Evolutionary conservation across 2,888 invertebrate genomes (phyloP).

Genomic region (Alitta virens): DNA sequence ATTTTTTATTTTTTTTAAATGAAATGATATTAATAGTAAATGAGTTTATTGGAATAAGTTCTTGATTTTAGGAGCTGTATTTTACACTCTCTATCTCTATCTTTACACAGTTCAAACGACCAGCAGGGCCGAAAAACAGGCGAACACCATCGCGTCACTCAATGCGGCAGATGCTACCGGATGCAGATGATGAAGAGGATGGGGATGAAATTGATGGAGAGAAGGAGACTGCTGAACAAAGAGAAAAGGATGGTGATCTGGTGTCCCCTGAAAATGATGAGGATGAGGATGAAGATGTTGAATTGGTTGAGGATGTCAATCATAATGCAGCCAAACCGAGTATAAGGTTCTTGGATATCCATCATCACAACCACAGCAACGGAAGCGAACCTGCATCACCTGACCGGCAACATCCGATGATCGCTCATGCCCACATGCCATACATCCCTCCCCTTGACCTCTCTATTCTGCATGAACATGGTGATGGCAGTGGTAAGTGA

Average conservation of each 20-base stretch:
- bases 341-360: conserved; percentile 41
- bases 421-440: conserved; percentile 31
- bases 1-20: no score
- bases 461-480: conserved; percentile 63
- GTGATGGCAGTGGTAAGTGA: conserved; percentile 51
- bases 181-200: neutral
- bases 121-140: conserved; percentile 40
- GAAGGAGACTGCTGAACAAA: neutral
- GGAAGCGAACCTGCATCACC: conserved; percentile 64
- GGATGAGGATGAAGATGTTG: neutral
- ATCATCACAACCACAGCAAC: conserved; percentile 61
- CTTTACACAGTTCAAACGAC: conserved; percentile 35
- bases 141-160: conserved; percentile 37
- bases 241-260: neutral
- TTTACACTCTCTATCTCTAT: no score
- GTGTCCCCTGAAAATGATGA: neutral
- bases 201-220: neutral
- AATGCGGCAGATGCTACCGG: neutral
- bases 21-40: no score
- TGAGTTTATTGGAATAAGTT: no score
- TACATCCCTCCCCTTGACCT: conserved; percentile 61
- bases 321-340: conserved; percentile 29
- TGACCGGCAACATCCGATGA: conserved; percentile 63
- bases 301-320: conserved; percentile 19
- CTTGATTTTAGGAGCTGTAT: no score